A percentile compares a stretch with the other conserved stretches of the same genome.
phyloP scores from a whole-genome alignment of 2,113 vertebrate genomes.

The Vidua macroura region DNA sequence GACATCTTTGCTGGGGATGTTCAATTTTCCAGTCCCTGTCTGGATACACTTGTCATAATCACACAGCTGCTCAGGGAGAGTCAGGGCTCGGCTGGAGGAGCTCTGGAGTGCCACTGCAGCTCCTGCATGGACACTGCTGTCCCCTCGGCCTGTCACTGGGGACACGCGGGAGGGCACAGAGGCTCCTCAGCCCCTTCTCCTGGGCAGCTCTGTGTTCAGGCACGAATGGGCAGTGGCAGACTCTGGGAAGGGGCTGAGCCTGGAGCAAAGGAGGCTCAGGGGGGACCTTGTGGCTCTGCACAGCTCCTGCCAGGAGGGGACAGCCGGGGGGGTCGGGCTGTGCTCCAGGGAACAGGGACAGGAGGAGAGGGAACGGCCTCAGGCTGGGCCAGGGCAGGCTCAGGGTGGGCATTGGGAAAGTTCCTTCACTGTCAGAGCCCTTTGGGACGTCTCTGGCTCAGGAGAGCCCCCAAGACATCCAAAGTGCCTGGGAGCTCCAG shows the following conservation, averaged over 20 bases:
- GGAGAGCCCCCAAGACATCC: background rate
- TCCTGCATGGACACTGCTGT: background rate
- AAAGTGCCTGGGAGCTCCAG: rapidly evolving
- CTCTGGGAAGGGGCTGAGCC: background rate
- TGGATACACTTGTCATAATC: background rate
- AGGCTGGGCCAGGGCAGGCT: background rate
- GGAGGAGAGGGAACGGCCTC: background rate
- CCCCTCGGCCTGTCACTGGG: rapidly evolving
- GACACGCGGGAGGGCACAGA: rapidly evolving
- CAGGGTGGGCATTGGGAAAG: rapidly evolving
- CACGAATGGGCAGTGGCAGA: rapidly evolving
- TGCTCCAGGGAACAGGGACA: background rate
- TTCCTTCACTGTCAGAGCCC: rapidly evolving
- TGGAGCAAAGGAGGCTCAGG: background rate
- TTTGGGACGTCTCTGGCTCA: background rate
- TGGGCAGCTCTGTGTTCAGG: background rate
- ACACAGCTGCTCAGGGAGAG: background rate
- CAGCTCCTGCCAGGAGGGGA: background rate
- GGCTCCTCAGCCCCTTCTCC: background rate
- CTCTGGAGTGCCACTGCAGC: rapidly evolving
- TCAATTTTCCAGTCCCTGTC: background rate
- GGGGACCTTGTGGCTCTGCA: background rate
- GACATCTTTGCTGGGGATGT: background rate
- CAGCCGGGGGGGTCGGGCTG: background rate
- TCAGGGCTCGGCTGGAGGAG: background rate